Base-by-base conservation (phyloP, 1,140 invertebrate species). In the Solenopsis fugax region DNA sequence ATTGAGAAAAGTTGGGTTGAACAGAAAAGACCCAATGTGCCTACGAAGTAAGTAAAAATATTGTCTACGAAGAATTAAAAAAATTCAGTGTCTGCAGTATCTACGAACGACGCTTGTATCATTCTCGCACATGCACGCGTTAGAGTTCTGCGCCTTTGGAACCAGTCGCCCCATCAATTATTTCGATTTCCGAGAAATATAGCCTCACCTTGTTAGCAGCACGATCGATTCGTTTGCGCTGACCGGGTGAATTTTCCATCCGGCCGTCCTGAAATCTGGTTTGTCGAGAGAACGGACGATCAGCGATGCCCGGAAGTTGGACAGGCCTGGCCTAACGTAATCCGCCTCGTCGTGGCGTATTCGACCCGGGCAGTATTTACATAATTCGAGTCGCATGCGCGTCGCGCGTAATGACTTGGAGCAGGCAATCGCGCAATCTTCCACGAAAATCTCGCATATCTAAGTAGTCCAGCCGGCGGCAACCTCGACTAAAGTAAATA, bases 361-460 rank as follows among this genome's bases (percentile, higher is more conserved):
- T 85, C 58, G 58, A 77, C 58, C 60, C 50, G 65, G 54, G 56
- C 84, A 90, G 60, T 86, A 77, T 88, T 88, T 80, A 86, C 87
- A 88, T 84, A 87, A 91, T 86, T 88, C 87, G 60, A 69, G 84
- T 76, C 80, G 76, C 88, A 75, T 81, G 69, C 82, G 73, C 80
- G 41, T 85, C 62, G 60, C 71, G 75, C 58, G 75, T 88, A 87
- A 80, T 80, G 87, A 91, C 65, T 71, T 67, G 54, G 69, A 90
- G 29, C 80, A 88, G 87, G 77, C 75, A 85, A 88, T 86, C 87
- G 78, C 56, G 64, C 50, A 88, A 88, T 92, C 86, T 90, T 80
- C 86, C 77, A 86, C 73, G 85, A 89, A 90, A 90, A 90, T 92
- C 90, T 91, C 88, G 81, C 89, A 86, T 87, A 69, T 89, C 21